Evolutionary conservation across 2,888 invertebrate species (phyloP), one percentile per base, ranked within the genome.

Genomic region (Mongoloraphidia duomilia): DNA sequence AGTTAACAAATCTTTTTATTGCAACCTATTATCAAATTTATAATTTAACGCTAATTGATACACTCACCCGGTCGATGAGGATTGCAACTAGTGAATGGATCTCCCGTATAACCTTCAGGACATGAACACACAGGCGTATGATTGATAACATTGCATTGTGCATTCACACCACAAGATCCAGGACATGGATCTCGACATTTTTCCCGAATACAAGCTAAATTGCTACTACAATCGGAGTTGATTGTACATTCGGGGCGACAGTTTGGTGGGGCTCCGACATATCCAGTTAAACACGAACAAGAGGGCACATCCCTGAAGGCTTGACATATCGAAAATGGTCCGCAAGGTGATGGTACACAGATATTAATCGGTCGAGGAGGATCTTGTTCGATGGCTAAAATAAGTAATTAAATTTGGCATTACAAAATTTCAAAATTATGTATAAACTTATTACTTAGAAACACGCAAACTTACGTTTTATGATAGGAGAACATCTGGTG

Each of bases 101-200:
- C 76, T 14, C 81, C 81, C 2, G 73, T 75, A 56, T 73, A 77
- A 26, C 74, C 76, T 53, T 69, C 68, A 5, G 73, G 68, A 57
- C 84, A 84, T 12, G 72, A 70, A 58, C 84, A 85, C 44, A 76
- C 75, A 9, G 84, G 81, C n/a, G 74, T 77, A 56, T 85, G 84
- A 59, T 77, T 79, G 3, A 79, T 70, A 1, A 83, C 80, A 52
- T 67, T 71, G 56, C 84, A 85, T 33, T 71, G 66, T 2, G 84
- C 79, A 49, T 68, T 69, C 8, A 74, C 57, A 10, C 81, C 81
- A 59, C 82, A 82, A 1, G 79, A 76, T 48, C 81, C 80, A 9
- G 74, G 74, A 50, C 78, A 79, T 11, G 79, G 79, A 62, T 79
- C 75, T 39, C 59, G 59, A 58, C 79, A 78, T 63, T 74, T 75